Percentiles rank a stretch among this genome's conserved stretches.
Evolutionary conservation across 2,113 vertebrate species (phyloP).

Genomic region (Antechinus stuartii): DNA sequence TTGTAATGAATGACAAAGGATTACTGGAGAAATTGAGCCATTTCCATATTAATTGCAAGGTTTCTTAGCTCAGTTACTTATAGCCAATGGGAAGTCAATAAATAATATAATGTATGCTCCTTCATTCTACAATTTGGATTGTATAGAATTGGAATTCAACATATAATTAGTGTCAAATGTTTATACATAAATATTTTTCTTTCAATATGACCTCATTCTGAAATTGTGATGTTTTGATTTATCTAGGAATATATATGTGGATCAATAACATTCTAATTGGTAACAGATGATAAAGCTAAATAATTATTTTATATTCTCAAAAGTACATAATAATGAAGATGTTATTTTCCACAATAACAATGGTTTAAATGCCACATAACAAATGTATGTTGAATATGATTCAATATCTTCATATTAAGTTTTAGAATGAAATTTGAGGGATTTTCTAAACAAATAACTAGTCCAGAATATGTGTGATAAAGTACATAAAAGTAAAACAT

Average conservation of each 20-base stretch:
- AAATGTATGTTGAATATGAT: not conserved
- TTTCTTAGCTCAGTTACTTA: not conserved
- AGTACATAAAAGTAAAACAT: not conserved
- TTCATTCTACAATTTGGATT: not conserved
- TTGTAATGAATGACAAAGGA: not conserved
- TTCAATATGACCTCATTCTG: not conserved
- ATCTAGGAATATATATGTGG: not conserved
- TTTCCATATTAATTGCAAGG: not conserved
- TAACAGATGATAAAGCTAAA: constrained; percentile 2
- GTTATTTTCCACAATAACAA: not conserved
- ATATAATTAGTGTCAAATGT: not conserved
- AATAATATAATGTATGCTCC: not conserved
- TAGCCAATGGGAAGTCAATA: not conserved
- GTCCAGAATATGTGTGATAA: not conserved
- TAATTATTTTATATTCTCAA: constrained; percentile 4
- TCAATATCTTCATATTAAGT: not conserved
- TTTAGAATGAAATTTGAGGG: not conserved
- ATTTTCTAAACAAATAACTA: not conserved
- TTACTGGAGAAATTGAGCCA: not conserved
- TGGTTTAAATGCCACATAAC: not conserved
- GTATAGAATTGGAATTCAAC: not conserved
- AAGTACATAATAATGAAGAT: constrained; percentile 22
- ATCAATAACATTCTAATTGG: constrained; percentile 27
- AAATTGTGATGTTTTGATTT: not conserved
- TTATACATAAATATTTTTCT: not conserved